Base-by-base conservation (phyloP, 1,140 invertebrate species). In the Drosophila biarmipes region DNA sequence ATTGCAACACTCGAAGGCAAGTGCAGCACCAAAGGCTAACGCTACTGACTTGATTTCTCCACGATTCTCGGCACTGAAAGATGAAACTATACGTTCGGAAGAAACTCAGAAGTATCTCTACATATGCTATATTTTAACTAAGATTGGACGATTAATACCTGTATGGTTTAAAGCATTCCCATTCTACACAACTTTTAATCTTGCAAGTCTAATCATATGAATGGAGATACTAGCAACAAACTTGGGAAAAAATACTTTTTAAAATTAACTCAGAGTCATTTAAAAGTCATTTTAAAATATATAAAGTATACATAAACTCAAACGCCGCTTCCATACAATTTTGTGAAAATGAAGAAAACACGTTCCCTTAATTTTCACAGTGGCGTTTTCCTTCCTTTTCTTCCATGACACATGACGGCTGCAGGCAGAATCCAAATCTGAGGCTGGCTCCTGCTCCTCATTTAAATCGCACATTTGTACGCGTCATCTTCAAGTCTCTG, bases 401-500 rank as follows among this genome's bases (percentile, higher is more conserved):
- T 48, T 19, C 45, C 54, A 55, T 76, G 73, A 77, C 73, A 77
- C 73, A 77, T 77, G 73, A 55, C 63, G 69, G 62, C 69, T 73
- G 53, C 21, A 42, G 73, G 62, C 73, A 68, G 52, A 42, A 67
- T 67, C 63, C 51, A 51, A 67, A 64, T 64, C 64, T 45, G 34
- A 51, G 19, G 48, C 49, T 67, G 63, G 48, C 68, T 81, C 59
- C 74, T 74, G 62, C 76, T 81, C 55, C 71, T 75, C 84, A 89
- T 84, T 82, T 89, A 62, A 87, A 75, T 86, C 79, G 69, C 84
- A 82, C 82, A 87, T 89, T 87, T 82, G 81, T 86, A 71, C 56
- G 68, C 79, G 78, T 87, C 81, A 82, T 82, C 72, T 84, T 82
- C 67, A 64, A 79, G 69, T 63, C 69, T 40, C 35, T 63, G 69